These are phyloP conservation scores for Atrina japonica DNA, from an alignment of 2,888 invertebrate genomes.

Conservation along the genomic window DNA sequence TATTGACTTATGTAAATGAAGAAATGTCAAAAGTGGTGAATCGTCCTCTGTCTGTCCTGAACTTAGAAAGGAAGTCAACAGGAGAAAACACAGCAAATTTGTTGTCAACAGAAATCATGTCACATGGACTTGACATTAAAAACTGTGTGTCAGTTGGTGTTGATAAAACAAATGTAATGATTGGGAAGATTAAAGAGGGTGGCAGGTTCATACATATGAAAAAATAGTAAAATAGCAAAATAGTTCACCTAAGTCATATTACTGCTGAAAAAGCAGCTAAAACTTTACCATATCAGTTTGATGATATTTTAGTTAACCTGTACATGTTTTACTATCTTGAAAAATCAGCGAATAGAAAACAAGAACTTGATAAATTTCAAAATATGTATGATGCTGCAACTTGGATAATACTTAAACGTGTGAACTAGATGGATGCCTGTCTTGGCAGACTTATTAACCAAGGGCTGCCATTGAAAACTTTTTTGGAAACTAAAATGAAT, in stretches of 20 bases:
- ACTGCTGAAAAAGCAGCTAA: not conserved
- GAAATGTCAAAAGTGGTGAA: not conserved
- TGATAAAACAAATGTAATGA: conserved; percentile 28
- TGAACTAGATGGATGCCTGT: conserved; percentile 5
- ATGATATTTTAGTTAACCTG: conserved; percentile 1
- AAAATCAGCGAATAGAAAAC: conserved; percentile 14
- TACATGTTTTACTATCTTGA: not conserved
- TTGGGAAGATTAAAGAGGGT: conserved; percentile 14
- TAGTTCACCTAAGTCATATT: not conserved
- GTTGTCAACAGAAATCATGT: conserved; percentile 1
- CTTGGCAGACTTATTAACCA: conserved; percentile 9
- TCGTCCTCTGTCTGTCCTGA: not conserved
- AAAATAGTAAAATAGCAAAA: too few species aligned
- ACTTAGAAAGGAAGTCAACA: conserved; percentile 16
- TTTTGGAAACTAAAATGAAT: conserved; percentile 8
- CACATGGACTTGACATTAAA: conserved; percentile 3
- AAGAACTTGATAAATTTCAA: conserved; percentile 3
- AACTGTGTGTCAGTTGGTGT: conserved; percentile 23
- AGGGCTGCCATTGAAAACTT: conserved; percentile 1
- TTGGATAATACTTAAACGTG: conserved; percentile 1
- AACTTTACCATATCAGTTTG: not conserved
- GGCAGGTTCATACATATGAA: conserved; percentile 6
- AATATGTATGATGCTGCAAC: conserved; percentile 8
- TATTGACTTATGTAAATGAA: conserved; percentile 7
- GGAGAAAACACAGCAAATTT: conserved; percentile 27